These are phyloP conservation scores for Pristionchus maxplancki DNA, from an alignment of 2,888 invertebrate genomes.

Conservation along the genomic window DNA sequence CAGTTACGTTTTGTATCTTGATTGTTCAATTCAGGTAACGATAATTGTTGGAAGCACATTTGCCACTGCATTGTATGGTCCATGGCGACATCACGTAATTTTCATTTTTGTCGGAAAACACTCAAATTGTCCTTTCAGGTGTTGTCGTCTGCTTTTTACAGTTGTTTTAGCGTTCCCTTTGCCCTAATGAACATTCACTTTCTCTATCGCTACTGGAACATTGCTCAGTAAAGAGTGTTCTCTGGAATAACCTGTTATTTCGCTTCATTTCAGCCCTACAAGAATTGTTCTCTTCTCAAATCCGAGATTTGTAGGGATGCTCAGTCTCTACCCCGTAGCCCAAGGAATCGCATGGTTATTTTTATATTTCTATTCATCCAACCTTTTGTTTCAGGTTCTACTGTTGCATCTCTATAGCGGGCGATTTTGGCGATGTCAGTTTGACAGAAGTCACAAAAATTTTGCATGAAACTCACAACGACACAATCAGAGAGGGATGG, in stretches of 20 bases:
- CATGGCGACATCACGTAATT: not conserved
- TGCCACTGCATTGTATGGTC: not conserved
- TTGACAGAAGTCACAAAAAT: not conserved
- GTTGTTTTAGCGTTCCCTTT: not conserved
- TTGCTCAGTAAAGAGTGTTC: not conserved
- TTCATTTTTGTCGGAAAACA: too few relatives aligned
- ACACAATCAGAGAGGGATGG: not conserved
- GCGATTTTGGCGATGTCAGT: not conserved
- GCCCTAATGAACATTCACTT: conserved; percentile 13
- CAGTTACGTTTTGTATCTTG: too few relatives aligned
- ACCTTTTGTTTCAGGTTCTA: not conserved
- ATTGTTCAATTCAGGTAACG: not conserved
- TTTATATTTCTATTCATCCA: not conserved
- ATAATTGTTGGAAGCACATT: not conserved
- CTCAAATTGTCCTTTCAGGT: not conserved
- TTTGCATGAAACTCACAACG: not conserved
- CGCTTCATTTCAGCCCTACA: not conserved
- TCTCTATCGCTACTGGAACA: conserved; percentile 1
- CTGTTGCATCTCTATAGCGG: not conserved
- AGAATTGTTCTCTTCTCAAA: not conserved
- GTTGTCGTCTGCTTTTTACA: not conserved
- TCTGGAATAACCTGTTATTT: too few relatives aligned
- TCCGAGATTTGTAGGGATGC: not conserved
- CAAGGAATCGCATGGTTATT: not conserved
- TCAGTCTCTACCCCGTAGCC: not conserved